Base-by-base conservation (phyloP, 1,140 invertebrate genomes). In the Holotrichia oblita region DNA sequence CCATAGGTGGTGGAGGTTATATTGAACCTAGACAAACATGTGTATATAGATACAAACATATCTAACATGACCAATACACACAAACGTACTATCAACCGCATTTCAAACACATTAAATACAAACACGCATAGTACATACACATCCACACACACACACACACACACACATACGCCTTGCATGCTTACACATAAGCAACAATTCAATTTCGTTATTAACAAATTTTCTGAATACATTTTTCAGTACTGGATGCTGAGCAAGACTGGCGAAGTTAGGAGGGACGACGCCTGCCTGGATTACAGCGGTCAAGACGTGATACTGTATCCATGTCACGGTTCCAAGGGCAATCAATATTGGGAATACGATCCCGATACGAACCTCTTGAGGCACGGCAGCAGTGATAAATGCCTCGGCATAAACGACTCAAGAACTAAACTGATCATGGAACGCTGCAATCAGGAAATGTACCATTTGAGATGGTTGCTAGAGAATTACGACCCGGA, bases 211-310 rank as follows among this genome's bases (percentile, higher is more conserved):
- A 69, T 69, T 69, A 69, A 69, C 61, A 20, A n/a, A 6, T 55
- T 69, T 69, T 14, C 12, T 7, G 61, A 48, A 17, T 69, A 20
- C 22, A 12, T 69, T 34, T 69, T 69, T 22, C 88, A 99, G 97
- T 99, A 97, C 88, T 99, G 97, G 97, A 96, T 99, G 95, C 90
- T 98, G 86, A 98, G 96, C 84, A 98, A 98, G 88, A 91, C 92
- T 72, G 97, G 97, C 41, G 98, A 99, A 89, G 99, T 99, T 80
- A 91, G 98, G 77, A 89, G 98, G 84, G 98, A 99, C 87, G 98
- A 99, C 87, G 95, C 95, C 24, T 99, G 98, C 87, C 89, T 99
- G 77, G 98, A 99, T 89, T 99, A 96, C 89, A 96, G 97, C 74
- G 98, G 97, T 14, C 91, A 93, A 80, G 96, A 97, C 87, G 94